Evolutionary conservation across 2,797 vertebrate species (phyloP), one percentile per base, ranked within the genome.

Genomic region (Tragopan temminckii): DNA sequence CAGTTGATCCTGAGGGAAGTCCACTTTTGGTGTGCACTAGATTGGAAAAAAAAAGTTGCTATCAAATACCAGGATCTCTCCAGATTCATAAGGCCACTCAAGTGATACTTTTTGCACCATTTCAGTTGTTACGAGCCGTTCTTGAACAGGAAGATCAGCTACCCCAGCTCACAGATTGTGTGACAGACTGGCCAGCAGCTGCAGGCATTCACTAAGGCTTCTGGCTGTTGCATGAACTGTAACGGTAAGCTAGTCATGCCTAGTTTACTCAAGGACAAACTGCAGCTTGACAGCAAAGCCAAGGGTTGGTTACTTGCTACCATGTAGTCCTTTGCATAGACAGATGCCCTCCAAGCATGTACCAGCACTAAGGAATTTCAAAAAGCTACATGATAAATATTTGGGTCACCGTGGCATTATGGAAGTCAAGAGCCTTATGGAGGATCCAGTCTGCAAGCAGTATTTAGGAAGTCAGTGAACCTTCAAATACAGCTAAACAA

Each of bases 21-120:
- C 99, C 29, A 99, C 99, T 92, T 99, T 99, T 6, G 99, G 99
- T 5, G 99, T 99, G 90, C 99, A 99, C 98, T 99, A 79, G 9
- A 97, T 74, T 36, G 13, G 48, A 7, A 50, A 59, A 69, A 57
- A 1, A 9, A 27, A 52, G 14, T 68, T 69, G 59, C 3, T 18
- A 5, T 3, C 12, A 24, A 69, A 15, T 3, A 58, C 10, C 58
- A 90, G 57, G 31, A 68, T 5, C 7, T 20, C 45, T 75, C 11
- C 27, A 85, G 80, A 63, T 46, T 24, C 29, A 82, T 3, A 42
- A 64, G 16, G 38, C 13, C 69, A 62, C 23, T 9, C 31, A 38
- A 11, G 46, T 0, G 0, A 40, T 9, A 5, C 10, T 36, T 68
- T 58, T 6, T 50, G 7, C 55, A 45, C 8, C n/a, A 9, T 8